A percentile compares a stretch with the other conserved stretches of the same genome.
These are phyloP conservation scores for Panthera tigris DNA, from an alignment of 2,113 vertebrate species.

Conservation along the genomic window DNA sequence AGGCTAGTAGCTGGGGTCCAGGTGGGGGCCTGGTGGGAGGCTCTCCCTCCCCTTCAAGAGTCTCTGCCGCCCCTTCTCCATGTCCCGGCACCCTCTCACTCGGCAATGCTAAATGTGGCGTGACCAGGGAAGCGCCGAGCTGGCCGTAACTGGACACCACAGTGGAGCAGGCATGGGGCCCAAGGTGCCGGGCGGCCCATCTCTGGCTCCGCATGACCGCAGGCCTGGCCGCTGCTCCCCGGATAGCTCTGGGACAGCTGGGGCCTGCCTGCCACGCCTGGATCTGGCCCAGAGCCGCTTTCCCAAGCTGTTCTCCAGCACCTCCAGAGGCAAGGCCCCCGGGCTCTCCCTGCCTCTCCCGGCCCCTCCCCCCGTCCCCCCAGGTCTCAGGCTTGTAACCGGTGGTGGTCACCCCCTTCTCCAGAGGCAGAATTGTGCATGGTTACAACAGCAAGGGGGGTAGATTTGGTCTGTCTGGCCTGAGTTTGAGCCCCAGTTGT, in stretches of 20 bases:
- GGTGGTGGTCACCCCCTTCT: not conserved
- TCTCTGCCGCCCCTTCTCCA: slow-evolving; percentile 64
- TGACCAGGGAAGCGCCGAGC: slow-evolving; percentile 79
- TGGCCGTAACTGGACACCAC: slow-evolving; percentile 72
- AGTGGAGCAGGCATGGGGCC: slow-evolving; percentile 42
- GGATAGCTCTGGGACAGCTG: slow-evolving; percentile 61
- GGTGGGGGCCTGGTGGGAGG: slow-evolving; percentile 52
- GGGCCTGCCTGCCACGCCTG: not conserved
- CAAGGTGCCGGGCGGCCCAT: slow-evolving; percentile 63
- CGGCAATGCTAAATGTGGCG: slow-evolving; percentile 83
- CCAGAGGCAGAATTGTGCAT: not conserved
- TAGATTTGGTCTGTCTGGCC: not conserved
- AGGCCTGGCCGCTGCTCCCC: slow-evolving; percentile 69
- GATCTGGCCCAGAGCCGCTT: slow-evolving; percentile 36
- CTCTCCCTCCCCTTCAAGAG: slow-evolving; percentile 63
- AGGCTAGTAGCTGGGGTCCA: not conserved
- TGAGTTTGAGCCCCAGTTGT: not conserved
- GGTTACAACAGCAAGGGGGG: not conserved
- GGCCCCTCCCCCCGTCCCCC: accelerated
- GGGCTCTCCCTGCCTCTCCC: not conserved
- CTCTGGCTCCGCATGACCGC: slow-evolving; percentile 83
- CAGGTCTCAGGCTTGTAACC: not conserved
- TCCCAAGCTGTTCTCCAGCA: slow-evolving; percentile 40
- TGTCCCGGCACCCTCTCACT: slow-evolving; percentile 63
- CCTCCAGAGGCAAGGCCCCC: not conserved